Percentiles rank a stretch among this genome's conserved stretches.
Conservation (phyloP, 2,113 vertebrate genomes). For the Rhynchomys soricoides region DNA sequence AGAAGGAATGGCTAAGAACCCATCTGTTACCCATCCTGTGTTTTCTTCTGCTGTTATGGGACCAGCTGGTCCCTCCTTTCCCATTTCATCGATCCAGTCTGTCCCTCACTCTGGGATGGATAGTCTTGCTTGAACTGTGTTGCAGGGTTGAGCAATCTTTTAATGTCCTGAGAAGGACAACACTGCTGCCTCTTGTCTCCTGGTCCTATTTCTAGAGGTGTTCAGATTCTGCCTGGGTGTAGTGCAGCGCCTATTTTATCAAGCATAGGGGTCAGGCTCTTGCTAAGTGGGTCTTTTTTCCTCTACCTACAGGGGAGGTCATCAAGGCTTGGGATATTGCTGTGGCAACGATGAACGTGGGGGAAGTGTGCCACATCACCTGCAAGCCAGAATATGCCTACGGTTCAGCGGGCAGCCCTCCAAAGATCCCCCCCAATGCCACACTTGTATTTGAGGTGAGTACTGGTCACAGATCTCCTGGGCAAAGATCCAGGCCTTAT, state of each 20-base stretch:
- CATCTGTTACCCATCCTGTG: not conserved
- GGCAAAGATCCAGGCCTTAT: constrained; percentile 58
- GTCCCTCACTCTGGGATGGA: not conserved
- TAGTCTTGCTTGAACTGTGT: not conserved
- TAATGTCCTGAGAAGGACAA: not conserved
- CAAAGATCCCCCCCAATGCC: constrained; percentile 96
- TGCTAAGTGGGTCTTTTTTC: constrained; percentile 21
- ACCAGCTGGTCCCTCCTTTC: not conserved
- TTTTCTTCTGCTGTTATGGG: not conserved
- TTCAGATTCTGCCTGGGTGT: not conserved
- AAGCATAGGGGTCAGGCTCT: not conserved
- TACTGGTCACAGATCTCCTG: not conserved
- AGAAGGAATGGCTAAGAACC: not conserved
- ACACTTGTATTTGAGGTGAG: constrained; percentile 96
- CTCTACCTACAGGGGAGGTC: constrained; percentile 90
- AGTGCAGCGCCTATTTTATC: not conserved
- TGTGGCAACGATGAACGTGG: constrained; percentile 95
- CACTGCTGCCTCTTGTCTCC: not conserved
- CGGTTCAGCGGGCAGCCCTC: constrained; percentile 95
- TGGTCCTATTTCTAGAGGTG: not conserved
- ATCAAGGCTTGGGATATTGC: constrained; percentile 99
- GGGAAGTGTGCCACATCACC: constrained; percentile 93
- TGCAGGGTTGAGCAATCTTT: not conserved
- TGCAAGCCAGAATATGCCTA: constrained; percentile 98
- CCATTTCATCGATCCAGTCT: not conserved